A percentile compares a stretch with the other conserved stretches of the same genome.
Evolutionary conservation across 2,113 vertebrate genomes (phyloP).

Genomic region (Tonatia bakeri): DNA sequence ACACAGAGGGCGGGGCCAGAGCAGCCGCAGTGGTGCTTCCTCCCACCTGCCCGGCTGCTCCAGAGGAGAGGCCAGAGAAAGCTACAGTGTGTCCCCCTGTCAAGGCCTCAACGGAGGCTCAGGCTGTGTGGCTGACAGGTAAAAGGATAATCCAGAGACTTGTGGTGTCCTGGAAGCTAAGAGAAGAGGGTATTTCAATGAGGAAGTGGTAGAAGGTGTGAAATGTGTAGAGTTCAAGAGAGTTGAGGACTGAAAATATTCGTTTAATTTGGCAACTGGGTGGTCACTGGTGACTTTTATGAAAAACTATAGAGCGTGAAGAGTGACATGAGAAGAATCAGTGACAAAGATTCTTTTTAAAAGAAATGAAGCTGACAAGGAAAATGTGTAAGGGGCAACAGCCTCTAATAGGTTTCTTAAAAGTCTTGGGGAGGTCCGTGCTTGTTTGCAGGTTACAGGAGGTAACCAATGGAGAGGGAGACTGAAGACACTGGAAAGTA

Average conservation of each 20-base stretch:
- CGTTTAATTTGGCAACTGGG: conserved; percentile 43
- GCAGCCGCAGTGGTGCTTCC: background rate
- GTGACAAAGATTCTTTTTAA: background rate
- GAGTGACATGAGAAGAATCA: background rate
- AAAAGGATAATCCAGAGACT: background rate
- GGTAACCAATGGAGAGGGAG: background rate
- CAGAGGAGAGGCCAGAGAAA: background rate
- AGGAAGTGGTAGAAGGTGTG: background rate
- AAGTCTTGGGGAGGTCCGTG: background rate
- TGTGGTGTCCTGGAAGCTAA: background rate
- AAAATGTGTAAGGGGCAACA: background rate
- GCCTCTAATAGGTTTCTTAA: background rate
- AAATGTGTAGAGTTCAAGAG: background rate
- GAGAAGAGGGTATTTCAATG: background rate
- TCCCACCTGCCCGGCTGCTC: background rate
- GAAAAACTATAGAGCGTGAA: background rate
- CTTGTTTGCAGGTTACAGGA: background rate
- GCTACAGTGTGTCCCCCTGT: background rate
- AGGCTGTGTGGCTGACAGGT: background rate
- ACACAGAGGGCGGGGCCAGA: background rate
- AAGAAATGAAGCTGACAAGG: background rate
- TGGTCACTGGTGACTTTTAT: background rate
- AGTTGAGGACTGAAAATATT: background rate
- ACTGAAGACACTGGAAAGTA: background rate
- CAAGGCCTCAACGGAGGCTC: background rate